These are phyloP conservation scores for Cydia strobilella DNA, from an alignment of 1,140 invertebrate genomes.

Conservation along the genomic window DNA sequence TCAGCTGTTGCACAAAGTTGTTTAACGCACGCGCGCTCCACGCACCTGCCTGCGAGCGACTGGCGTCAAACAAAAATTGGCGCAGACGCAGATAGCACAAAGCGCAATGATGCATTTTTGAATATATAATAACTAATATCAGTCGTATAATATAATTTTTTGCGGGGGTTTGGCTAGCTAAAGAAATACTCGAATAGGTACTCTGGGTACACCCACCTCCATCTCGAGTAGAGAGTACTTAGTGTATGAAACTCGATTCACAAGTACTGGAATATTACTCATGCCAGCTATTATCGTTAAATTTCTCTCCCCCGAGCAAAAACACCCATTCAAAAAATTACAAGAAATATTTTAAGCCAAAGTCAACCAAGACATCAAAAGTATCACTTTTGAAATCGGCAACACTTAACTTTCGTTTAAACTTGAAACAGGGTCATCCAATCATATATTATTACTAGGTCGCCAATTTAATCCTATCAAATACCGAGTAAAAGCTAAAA, in stretches of 20 bases:
- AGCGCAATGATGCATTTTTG: slow-evolving; percentile 22
- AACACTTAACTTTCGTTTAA: slow-evolving; percentile 31
- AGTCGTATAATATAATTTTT: not conserved
- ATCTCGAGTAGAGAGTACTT: not conserved
- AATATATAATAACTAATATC: slow-evolving; percentile 29
- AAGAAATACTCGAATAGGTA: not conserved
- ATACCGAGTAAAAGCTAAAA: slow-evolving; percentile 22
- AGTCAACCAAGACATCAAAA: slow-evolving; percentile 28
- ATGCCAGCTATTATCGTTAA: not conserved
- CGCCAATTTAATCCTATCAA: slow-evolving; percentile 28
- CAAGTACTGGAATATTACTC: not conserved
- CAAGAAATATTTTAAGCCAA: slow-evolving; percentile 29
- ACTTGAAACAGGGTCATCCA: slow-evolving; percentile 25
- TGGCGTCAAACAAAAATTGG: slow-evolving; percentile 69
- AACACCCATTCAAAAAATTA: slow-evolving; percentile 24
- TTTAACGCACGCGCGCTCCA: slow-evolving; percentile 70
- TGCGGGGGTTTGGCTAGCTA: not conserved
- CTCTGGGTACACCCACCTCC: not conserved
- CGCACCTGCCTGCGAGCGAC: slow-evolving; percentile 74
- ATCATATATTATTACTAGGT: slow-evolving; percentile 19
- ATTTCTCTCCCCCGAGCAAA: slow-evolving; percentile 25
- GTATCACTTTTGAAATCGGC: slow-evolving; percentile 21
- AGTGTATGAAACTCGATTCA: not conserved
- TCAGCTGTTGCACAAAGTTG: slow-evolving; percentile 58
- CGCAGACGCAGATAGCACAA: slow-evolving; percentile 52